Base-by-base conservation (phyloP, 2,888 invertebrate genomes). In the Steromphala cineraria region DNA sequence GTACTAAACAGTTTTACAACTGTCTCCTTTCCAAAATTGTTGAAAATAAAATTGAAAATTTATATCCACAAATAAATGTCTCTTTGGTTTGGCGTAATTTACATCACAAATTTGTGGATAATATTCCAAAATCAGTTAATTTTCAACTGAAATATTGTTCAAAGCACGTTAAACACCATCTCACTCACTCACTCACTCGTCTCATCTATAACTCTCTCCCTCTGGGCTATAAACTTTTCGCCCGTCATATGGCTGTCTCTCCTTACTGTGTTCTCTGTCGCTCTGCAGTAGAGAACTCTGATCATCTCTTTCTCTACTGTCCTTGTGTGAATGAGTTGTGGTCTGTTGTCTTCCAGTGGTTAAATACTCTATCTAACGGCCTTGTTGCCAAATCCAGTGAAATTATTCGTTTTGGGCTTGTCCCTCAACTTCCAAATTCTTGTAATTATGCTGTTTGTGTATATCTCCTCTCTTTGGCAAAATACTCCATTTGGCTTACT, bases 141-240 rank as follows among this genome's bases (percentile, higher is more conserved):
- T 71, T 21, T 8, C n/a, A n/a, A n/a, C n/a, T n/a, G n/a, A n/a
- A n/a, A n/a, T n/a, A n/a, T n/a, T n/a, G n/a, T n/a, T n/a, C n/a
- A n/a, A n/a, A n/a, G n/a, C n/a, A n/a, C n/a, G n/a, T n/a, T n/a
- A n/a, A n/a, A n/a, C n/a, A n/a, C n/a, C n/a, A n/a, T n/a, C n/a
- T n/a, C n/a, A n/a, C n/a, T n/a, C n/a, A n/a, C n/a, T n/a, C n/a
- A n/a, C n/a, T n/a, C n/a, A n/a, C n/a, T n/a, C 71, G 71, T 36
- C 31, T 71, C 40, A 36, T 71, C 71, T 71, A 17, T 71, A 71
- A 71, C 36, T 24, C 71, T 15, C 71, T 71, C 17, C 71, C 71
- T 36, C 36, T 71, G 2, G 36, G 36, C 17, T 71, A 71, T n/a
- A 17, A 31, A 10, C 40, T 36, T 17, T 31, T 31, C 2, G 36